phyloP scores from a whole-genome alignment of 2,113 vertebrate species.

The Odontesthes bonariensis region DNA sequence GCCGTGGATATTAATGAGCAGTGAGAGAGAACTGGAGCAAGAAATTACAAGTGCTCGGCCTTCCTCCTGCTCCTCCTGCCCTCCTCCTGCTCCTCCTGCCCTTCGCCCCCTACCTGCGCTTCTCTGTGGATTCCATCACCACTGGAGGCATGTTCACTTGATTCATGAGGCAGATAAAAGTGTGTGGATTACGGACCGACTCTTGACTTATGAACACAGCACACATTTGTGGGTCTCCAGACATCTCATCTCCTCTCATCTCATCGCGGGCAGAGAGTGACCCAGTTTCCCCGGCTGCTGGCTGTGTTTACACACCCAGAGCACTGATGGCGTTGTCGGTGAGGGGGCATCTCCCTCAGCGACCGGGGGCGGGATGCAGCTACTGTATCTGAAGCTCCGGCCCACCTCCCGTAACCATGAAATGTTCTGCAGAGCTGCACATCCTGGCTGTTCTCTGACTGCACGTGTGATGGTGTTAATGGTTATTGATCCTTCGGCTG shows the following conservation, averaged over 20 bases:
- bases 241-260: conserved; percentile 49
- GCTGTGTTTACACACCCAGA: conserved; percentile 66
- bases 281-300: conserved; percentile 71
- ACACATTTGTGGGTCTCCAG: conserved; percentile 50
- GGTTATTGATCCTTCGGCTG: conserved; percentile 69
- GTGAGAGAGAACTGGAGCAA: conserved; percentile 61
- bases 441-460: conserved; percentile 61
- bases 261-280: conserved; percentile 65
- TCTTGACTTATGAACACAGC: conserved; percentile 52
- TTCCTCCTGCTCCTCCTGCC: neutral
- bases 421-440: conserved; percentile 54
- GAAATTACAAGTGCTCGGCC: conserved; percentile 48
- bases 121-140: conserved; percentile 53
- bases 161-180: conserved; percentile 56
- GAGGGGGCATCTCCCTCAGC: conserved; percentile 47
- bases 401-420: conserved; percentile 57
- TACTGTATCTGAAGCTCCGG: conserved; percentile 56
- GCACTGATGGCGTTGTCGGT: conserved; percentile 69
- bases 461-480: conserved; percentile 66
- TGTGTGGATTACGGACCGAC: conserved; percentile 45
- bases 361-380: conserved; percentile 29
- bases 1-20: conserved; percentile 56
- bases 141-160: conserved; percentile 44
- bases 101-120: conserved; percentile 43
- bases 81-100: neutral